Conservation (phyloP, 1,140 invertebrate species). For the Panonychus citri region DNA sequence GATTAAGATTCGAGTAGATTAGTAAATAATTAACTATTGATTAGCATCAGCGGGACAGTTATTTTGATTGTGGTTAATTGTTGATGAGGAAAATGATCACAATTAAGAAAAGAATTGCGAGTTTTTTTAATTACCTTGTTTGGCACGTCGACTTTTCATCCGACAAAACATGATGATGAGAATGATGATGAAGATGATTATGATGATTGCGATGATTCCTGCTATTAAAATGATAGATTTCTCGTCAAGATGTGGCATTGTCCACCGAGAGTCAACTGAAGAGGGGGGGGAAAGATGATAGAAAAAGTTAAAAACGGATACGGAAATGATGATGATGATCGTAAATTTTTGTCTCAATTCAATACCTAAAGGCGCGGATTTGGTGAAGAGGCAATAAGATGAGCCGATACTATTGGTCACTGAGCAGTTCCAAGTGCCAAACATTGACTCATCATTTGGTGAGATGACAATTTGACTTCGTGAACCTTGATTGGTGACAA, state of each 20-base stretch:
- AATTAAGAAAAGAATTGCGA: too few species aligned
- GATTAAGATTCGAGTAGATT: too few species aligned
- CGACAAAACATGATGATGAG: conserved; percentile 4
- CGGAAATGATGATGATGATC: neutral
- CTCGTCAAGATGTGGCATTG: conserved; percentile 1
- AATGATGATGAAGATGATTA: conserved; percentile 8
- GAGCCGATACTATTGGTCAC: conserved; percentile 56
- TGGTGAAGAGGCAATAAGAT: conserved; percentile 22
- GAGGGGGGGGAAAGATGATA: neutral
- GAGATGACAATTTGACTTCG: neutral
- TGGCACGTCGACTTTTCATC: conserved; percentile 7
- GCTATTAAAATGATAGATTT: conserved; percentile 10
- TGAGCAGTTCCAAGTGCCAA: conserved; percentile 54
- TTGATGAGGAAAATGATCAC: too few species aligned
- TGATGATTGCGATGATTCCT: conserved; percentile 1
- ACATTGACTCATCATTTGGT: conserved; percentile 23
- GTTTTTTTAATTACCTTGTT: conserved; percentile 7
- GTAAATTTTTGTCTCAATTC: too few species aligned
- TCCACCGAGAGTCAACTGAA: neutral
- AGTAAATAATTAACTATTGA: too few species aligned
- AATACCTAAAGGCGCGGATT: neutral
- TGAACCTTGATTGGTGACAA: conserved; percentile 13
- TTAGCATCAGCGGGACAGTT: too few species aligned
- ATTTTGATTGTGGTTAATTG: too few species aligned
- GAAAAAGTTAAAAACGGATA: neutral